A percentile compares a stretch with the other conserved stretches of the same genome.
Evolutionary conservation across 2,888 invertebrate genomes (phyloP).

Genomic region (Dascillus cervinus): DNA sequence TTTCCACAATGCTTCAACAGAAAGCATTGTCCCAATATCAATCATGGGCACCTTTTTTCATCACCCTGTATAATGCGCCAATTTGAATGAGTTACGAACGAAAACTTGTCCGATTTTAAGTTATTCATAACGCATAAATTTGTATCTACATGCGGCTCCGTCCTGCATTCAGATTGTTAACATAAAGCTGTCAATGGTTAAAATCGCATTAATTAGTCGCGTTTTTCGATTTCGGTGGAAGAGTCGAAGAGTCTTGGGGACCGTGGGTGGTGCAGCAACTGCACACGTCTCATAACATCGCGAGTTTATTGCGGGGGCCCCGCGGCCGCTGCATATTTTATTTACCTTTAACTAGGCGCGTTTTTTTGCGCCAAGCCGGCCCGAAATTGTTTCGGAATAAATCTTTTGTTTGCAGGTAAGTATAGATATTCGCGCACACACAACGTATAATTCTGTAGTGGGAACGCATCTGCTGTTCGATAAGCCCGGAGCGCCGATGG

Average conservation of each 20-base stretch:
- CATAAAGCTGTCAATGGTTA: conserved; percentile 39
- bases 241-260: conserved; percentile 1
- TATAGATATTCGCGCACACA: too few species aligned
- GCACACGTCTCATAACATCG: conserved; percentile 23
- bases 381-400: background rate
- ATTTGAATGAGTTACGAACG: conserved; percentile 37
- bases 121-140: conserved; percentile 40
- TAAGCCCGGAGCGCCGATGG: conserved; percentile 23
- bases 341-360: conserved; percentile 19
- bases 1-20: too few species aligned
- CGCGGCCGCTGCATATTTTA: conserved; percentile 21
- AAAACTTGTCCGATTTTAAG: conserved; percentile 33
- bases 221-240: background rate
- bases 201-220: conserved; percentile 35
- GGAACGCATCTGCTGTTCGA: conserved; percentile 18
- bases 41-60: too few species aligned
- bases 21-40: too few species aligned
- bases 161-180: conserved; percentile 36
- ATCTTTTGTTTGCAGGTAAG: background rate
- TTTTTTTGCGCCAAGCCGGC: background rate
- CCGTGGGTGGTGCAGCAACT: conserved; percentile 23
- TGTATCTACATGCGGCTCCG: conserved; percentile 33
- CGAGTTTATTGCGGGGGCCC: conserved; percentile 20
- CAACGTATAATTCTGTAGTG: conserved; percentile 1
- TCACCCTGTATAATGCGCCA: conserved; percentile 32